Evolutionary conservation across 2,888 invertebrate genomes (phyloP).

Genomic region (Mallateleia sp.): DNA sequence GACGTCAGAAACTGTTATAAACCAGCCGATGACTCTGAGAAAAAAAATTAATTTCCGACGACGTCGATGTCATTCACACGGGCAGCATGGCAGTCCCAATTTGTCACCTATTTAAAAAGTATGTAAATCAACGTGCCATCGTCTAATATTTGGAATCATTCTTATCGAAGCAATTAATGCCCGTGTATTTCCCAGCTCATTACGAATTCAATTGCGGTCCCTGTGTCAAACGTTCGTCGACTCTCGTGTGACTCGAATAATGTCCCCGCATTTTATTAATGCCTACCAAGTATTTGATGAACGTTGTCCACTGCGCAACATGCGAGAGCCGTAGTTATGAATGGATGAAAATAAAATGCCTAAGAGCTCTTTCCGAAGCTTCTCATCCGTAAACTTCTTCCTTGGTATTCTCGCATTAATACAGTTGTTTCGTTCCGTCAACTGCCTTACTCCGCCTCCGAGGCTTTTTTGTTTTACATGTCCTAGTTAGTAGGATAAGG

Average conservation of each 20-base stretch:
- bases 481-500: constrained; percentile 38
- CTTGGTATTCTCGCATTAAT: constrained; percentile 81
- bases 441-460: constrained; percentile 50
- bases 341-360: constrained; percentile 80
- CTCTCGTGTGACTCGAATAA: constrained; percentile 64
- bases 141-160: constrained; percentile 61
- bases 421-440: constrained; percentile 80
- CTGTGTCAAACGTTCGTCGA: constrained; percentile 67
- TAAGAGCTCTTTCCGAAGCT: constrained; percentile 73
- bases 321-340: constrained; percentile 69
- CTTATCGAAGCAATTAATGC: constrained; percentile 73
- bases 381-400: constrained; percentile 78
- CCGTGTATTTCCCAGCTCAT: constrained; percentile 66
- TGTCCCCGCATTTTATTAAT: constrained; percentile 72
- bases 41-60: too few relatives aligned
- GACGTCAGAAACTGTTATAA: constrained; percentile 11
- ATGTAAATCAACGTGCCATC: constrained; percentile 53
- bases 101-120: constrained; percentile 46
- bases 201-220: constrained; percentile 70
- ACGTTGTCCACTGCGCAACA: constrained; percentile 69
- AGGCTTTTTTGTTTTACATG: constrained; percentile 45
- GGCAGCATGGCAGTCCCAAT: constrained; percentile 47
- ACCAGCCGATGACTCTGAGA: too few relatives aligned
- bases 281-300: constrained; percentile 72
- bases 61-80: constrained; percentile 28